These are phyloP conservation scores for Stegostoma tigrinum DNA, from an alignment of 2,113 vertebrate species.

Conservation along the genomic window DNA sequence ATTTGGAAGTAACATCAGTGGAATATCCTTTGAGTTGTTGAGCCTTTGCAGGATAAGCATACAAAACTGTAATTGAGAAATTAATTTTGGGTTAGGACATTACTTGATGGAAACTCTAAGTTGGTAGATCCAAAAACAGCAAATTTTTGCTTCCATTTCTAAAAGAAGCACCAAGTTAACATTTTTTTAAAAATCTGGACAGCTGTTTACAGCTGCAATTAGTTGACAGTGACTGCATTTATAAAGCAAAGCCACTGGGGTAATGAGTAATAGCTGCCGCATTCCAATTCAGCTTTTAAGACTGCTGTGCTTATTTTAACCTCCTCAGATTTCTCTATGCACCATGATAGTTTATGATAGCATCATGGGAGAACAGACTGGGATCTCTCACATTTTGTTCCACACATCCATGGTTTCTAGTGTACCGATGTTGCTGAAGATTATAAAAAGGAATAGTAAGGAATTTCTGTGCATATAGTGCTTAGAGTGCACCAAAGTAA, in stretches of 20 bases:
- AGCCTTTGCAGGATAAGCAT: not conserved
- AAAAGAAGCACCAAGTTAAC: not conserved
- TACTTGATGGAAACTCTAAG: not conserved
- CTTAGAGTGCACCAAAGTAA: not conserved
- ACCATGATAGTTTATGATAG: not conserved
- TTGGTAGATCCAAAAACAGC: not conserved
- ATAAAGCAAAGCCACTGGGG: not conserved
- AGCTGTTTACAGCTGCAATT: constrained; percentile 31
- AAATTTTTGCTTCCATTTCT: not conserved
- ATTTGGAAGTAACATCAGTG: not conserved
- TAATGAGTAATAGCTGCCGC: constrained; percentile 15
- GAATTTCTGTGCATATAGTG: not conserved
- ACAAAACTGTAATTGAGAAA: not conserved
- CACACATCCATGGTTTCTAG: not conserved
- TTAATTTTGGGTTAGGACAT: not conserved
- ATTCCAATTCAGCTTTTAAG: not conserved
- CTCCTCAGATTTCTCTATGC: not conserved
- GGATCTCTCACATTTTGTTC: not conserved
- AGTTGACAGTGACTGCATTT: not conserved
- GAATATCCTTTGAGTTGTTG: not conserved
- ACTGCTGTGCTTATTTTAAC: not conserved
- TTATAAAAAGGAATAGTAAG: not conserved
- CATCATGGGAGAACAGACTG: not conserved
- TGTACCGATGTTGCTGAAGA: not conserved
- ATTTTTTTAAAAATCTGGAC: not conserved